Evolutionary conservation across 2,113 vertebrate species (phyloP).

Genomic region (Corythornis madagascariensis): DNA sequence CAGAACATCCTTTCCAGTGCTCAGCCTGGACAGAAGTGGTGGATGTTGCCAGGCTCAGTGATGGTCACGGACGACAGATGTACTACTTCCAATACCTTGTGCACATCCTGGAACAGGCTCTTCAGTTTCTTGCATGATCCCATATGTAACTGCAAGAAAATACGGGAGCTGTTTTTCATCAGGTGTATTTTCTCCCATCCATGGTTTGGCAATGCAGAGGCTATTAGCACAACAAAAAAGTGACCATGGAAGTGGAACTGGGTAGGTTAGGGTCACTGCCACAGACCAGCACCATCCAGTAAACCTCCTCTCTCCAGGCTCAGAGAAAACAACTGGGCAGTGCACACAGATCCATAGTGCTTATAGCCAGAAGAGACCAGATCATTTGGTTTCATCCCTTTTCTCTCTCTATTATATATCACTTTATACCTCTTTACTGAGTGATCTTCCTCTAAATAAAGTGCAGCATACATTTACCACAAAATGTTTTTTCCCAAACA

Average conservation of each 20-base stretch:
- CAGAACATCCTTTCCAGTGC: fast-evolving
- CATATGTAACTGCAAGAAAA: fast-evolving
- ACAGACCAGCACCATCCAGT: not conserved
- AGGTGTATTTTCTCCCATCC: not conserved
- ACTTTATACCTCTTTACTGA: not conserved
- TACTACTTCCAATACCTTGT: not conserved
- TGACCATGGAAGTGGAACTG: not conserved
- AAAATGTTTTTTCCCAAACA: not conserved
- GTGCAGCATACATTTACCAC: not conserved
- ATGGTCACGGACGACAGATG: not conserved
- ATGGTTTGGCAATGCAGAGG: fast-evolving
- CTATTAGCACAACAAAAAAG: not conserved
- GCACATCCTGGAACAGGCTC: not conserved
- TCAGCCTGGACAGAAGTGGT: not conserved
- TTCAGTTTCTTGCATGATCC: not conserved
- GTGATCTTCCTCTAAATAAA: not conserved
- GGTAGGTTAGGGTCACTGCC: not conserved
- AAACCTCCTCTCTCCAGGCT: not conserved
- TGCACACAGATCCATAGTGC: not conserved
- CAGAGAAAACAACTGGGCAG: not conserved
- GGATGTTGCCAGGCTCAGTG: fast-evolving
- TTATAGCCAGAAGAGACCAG: not conserved
- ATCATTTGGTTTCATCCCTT: not conserved
- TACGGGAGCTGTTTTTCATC: not conserved
- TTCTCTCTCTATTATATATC: not conserved